Conservation (phyloP, 2,797 vertebrate genomes). For the Danio tinwini region DNA sequence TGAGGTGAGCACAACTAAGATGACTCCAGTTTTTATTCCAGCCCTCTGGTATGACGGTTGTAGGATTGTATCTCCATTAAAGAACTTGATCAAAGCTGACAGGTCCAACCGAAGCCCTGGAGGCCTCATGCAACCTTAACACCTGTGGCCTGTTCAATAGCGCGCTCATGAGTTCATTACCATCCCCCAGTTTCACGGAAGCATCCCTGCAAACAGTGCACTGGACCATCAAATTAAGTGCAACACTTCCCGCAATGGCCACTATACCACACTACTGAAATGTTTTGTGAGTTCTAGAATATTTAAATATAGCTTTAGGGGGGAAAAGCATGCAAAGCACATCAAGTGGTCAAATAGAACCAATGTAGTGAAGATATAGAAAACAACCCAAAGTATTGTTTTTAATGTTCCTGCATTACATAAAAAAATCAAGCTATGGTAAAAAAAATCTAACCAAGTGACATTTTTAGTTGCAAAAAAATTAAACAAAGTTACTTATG, state of each 20-base stretch:
- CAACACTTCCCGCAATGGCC: constrained; percentile 27
- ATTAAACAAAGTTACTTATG: too few relatives aligned
- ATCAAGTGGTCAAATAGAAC: not conserved
- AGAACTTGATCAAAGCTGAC: constrained; percentile 49
- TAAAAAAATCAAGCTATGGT: too few relatives aligned
- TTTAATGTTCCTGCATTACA: too few relatives aligned
- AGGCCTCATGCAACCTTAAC: constrained; percentile 42
- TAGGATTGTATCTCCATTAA: constrained; percentile 15
- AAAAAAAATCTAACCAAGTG: too few relatives aligned
- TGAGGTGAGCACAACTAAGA: constrained; percentile 19
- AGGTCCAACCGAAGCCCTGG: constrained; percentile 21
- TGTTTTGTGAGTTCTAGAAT: not conserved
- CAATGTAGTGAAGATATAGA: not conserved
- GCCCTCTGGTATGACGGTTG: constrained; percentile 12
- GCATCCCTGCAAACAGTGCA: constrained; percentile 2
- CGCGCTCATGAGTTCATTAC: constrained; percentile 10
- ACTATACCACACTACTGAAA: constrained; percentile 9
- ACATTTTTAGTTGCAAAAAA: too few relatives aligned
- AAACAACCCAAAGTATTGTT: not conserved
- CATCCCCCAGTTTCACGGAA: constrained; percentile 25
- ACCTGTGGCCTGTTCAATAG: constrained; percentile 50
- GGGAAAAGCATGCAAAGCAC: not conserved
- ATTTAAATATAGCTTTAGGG: not conserved
- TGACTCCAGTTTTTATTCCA: constrained; percentile 16
- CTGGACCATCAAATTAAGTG: constrained; percentile 32